A percentile compares a stretch with the other conserved stretches of the same genome.
These are phyloP conservation scores for Erithacus rubecula DNA, from an alignment of 2,797 vertebrate species.

Conservation along the genomic window DNA sequence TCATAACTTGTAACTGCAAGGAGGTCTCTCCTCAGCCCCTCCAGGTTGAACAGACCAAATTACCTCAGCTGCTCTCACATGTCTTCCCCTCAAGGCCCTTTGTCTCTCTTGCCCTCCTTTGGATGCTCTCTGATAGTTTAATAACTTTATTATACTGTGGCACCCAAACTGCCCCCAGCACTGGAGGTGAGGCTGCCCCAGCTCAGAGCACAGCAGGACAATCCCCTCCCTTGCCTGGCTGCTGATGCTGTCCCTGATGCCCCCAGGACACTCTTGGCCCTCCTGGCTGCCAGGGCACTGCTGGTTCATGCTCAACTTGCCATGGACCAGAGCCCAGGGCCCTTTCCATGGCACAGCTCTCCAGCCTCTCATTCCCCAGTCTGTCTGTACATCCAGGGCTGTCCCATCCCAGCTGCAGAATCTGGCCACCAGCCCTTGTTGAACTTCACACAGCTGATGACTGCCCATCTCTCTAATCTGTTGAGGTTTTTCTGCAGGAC, in stretches of 20 bases:
- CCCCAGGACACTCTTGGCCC: too few relatives aligned
- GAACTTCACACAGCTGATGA: not conserved
- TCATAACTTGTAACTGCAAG: accelerated
- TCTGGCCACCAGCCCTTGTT: accelerated
- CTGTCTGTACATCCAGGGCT: not conserved
- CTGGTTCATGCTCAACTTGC: too few relatives aligned
- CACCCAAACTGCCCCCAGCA: not conserved
- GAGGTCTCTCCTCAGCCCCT: not conserved
- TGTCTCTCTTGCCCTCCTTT: not conserved
- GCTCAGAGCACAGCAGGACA: not conserved
- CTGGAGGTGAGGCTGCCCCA: not conserved
- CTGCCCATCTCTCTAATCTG: not conserved
- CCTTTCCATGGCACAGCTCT: too few relatives aligned
- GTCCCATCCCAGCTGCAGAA: not conserved
- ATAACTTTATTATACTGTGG: accelerated
- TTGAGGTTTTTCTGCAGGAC: accelerated
- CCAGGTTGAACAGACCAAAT: not conserved
- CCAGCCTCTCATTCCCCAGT: too few relatives aligned
- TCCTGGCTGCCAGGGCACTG: too few relatives aligned
- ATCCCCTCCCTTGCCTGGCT: too few relatives aligned
- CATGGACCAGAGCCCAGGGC: not conserved
- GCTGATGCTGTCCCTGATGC: too few relatives aligned
- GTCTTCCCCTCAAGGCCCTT: not conserved
- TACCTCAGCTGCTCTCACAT: not conserved
- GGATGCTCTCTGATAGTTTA: not conserved